Conservation (phyloP, 1,140 invertebrate genomes). For the Drosophila auraria region DNA sequence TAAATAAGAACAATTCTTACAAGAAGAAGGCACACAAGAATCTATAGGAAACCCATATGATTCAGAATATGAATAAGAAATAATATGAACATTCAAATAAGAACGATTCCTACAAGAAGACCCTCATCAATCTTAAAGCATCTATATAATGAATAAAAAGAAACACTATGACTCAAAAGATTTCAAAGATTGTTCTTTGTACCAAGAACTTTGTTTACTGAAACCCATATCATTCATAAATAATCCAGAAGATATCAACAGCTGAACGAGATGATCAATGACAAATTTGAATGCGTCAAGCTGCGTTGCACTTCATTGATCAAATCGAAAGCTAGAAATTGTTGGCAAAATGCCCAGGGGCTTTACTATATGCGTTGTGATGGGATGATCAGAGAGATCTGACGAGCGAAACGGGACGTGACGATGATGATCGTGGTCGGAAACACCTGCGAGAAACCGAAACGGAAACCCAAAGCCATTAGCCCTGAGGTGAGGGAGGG, state of each 20-base stretch:
- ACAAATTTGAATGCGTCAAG: conserved; percentile 45
- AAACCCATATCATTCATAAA: conserved; percentile 4
- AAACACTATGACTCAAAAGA: neutral
- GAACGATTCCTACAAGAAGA: neutral
- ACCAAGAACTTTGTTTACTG: neutral
- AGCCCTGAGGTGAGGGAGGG: conserved; percentile 5
- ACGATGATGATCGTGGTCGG: conserved; percentile 28
- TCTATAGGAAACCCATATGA: neutral
- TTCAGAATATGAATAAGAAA: no score
- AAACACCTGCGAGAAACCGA: conserved; percentile 44
- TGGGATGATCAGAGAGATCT: conserved; percentile 11
- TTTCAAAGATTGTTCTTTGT: no score
- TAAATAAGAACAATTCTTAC: neutral
- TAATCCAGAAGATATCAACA: conserved; percentile 5
- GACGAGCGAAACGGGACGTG: conserved; percentile 31
- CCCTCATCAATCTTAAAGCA: neutral
- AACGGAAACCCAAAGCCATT: conserved; percentile 50
- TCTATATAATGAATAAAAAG: no score
- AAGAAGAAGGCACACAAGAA: neutral
- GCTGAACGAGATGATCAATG: conserved; percentile 21
- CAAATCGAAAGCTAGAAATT: conserved; percentile 27
- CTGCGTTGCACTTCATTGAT: conserved; percentile 51
- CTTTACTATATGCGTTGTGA: conserved; percentile 10
- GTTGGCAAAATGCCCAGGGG: conserved; percentile 30
- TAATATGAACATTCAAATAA: neutral